Evolutionary conservation across 2,888 invertebrate genomes (phyloP).

Genomic region (Panzeria rudis): DNA sequence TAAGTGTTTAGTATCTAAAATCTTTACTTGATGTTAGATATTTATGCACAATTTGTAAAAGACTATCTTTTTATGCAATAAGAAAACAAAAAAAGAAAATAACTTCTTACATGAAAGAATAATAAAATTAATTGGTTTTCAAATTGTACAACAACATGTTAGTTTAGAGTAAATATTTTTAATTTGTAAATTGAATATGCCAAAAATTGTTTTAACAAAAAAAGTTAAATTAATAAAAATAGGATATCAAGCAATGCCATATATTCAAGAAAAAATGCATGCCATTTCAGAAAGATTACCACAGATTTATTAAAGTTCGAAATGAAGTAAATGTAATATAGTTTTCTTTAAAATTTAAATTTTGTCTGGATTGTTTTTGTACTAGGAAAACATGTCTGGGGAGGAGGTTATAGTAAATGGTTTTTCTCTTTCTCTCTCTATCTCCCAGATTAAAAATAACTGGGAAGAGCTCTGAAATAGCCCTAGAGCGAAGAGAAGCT

Average conservation of each 20-base stretch:
- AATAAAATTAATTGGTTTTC: conserved; percentile 53
- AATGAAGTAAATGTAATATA: too few relatives aligned
- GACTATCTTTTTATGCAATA: background rate
- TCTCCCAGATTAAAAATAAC: too few relatives aligned
- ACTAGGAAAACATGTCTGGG: too few relatives aligned
- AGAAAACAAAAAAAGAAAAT: too few relatives aligned
- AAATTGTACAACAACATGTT: conserved; percentile 34
- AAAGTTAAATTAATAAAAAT: background rate
- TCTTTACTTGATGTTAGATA: background rate
- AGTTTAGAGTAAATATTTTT: conserved; percentile 42
- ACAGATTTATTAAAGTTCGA: background rate
- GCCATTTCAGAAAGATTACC: too few relatives aligned
- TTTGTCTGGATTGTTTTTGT: too few relatives aligned
- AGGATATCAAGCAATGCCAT: background rate
- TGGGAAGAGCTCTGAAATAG: too few relatives aligned
- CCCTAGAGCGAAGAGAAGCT: too few relatives aligned
- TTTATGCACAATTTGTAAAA: too few relatives aligned
- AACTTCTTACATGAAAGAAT: background rate
- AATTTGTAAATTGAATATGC: conserved; percentile 19
- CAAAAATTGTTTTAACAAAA: background rate
- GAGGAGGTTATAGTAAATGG: too few relatives aligned
- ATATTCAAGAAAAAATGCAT: background rate
- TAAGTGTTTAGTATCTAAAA: background rate
- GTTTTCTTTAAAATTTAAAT: too few relatives aligned
- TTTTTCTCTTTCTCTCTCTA: too few relatives aligned